Conservation (phyloP, 2,888 invertebrate species). For the Podotricha telesiphe region DNA sequence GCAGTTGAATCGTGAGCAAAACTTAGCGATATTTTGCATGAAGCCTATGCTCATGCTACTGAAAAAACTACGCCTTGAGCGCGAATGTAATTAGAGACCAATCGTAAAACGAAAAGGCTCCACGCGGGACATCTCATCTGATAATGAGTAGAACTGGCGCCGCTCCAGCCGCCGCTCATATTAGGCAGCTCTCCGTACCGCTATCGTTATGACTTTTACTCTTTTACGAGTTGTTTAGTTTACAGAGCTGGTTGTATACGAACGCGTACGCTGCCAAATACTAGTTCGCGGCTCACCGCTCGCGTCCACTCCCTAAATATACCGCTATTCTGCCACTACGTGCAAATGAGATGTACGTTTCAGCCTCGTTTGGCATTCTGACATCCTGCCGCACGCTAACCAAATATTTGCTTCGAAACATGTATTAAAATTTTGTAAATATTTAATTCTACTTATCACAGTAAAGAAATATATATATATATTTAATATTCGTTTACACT, state of each 20-base stretch:
- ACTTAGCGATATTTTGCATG: conserved; percentile 60
- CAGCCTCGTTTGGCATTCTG: conserved; percentile 68
- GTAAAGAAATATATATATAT: too few relatives aligned
- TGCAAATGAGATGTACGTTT: conserved; percentile 78
- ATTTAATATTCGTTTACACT: too few relatives aligned
- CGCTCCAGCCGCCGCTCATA: conserved; percentile 79
- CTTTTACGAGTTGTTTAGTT: conserved; percentile 84
- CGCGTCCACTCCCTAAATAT: conserved; percentile 73
- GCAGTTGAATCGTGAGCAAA: conserved; percentile 67
- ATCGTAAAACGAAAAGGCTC: conserved; percentile 83
- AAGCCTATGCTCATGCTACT: conserved; percentile 66
- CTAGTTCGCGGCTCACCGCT: conserved; percentile 82
- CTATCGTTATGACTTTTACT: conserved; percentile 83
- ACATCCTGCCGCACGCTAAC: conserved; percentile 33
- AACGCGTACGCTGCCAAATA: conserved; percentile 77
- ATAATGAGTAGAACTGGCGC: conserved; percentile 82
- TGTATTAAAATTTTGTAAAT: background rate
- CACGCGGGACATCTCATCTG: conserved; percentile 76
- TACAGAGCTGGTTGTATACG: conserved; percentile 70
- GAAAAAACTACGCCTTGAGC: conserved; percentile 79
- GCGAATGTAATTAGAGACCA: conserved; percentile 80
- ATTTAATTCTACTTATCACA: background rate
- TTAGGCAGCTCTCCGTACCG: conserved; percentile 74
- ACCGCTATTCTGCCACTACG: conserved; percentile 64
- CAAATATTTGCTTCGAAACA: conserved; percentile 18